Conservation (phyloP, 2,113 vertebrate genomes). For the Kryptolebias marmoratus region DNA sequence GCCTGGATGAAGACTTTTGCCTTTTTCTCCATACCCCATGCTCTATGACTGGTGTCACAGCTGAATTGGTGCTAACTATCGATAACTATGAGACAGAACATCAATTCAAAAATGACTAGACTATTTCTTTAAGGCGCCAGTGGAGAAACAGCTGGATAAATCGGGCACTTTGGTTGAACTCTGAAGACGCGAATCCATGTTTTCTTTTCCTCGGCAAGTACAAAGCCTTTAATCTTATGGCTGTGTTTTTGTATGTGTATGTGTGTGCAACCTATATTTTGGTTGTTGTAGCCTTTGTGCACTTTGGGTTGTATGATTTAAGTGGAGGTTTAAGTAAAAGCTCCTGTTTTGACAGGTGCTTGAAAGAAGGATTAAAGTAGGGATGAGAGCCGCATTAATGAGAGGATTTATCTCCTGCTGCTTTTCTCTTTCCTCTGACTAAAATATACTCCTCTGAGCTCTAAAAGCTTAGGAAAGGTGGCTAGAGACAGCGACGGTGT, state of each 20-base stretch:
- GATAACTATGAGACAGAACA: no score
- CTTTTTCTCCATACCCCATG: no score
- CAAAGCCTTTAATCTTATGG: conserved; percentile 57
- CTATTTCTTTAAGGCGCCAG: background rate
- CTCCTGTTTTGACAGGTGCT: conserved; percentile 79
- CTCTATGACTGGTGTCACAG: no score
- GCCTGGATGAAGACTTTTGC: no score
- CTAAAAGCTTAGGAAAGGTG: conserved; percentile 19
- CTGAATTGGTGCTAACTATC: no score
- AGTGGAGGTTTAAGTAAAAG: conserved; percentile 51
- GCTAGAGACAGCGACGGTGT: conserved; percentile 43
- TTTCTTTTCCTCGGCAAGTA: conserved; percentile 10
- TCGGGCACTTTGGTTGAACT: conserved; percentile 19
- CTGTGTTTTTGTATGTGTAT: conserved; percentile 7
- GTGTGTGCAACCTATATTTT: background rate
- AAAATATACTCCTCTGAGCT: conserved; percentile 56
- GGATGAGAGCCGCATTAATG: conserved; percentile 70
- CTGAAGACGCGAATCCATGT: background rate
- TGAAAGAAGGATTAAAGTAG: conserved; percentile 68
- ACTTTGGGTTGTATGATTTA: conserved; percentile 29
- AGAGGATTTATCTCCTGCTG: conserved; percentile 54
- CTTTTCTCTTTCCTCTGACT: conserved; percentile 52
- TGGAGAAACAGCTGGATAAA: conserved; percentile 8
- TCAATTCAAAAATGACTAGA: no score
- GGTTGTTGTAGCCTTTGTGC: conserved; percentile 15